Conservation (phyloP, 2,797 vertebrate species). For the Loriculus beryllinus region DNA sequence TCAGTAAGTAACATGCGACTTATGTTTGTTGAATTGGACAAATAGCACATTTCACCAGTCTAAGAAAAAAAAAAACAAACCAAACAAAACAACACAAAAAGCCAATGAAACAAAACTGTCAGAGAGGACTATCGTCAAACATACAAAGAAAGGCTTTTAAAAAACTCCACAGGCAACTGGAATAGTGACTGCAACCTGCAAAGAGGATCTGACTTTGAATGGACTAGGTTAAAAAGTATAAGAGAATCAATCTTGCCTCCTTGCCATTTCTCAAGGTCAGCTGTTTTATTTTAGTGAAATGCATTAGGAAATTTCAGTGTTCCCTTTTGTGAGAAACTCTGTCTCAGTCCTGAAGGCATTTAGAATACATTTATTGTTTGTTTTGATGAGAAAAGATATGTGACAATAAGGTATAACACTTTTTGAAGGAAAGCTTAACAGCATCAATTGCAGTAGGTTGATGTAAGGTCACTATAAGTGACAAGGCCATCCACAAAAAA, state of each 20-base stretch:
- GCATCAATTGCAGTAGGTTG: constrained; percentile 10
- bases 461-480: constrained; percentile 21
- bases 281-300: not conserved
- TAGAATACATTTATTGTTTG: constrained; percentile 35
- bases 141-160: not conserved
- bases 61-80: not conserved
- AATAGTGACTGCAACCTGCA: not conserved
- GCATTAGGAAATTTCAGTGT: not conserved
- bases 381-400: not conserved
- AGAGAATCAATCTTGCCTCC: not conserved
- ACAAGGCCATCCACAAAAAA: constrained; percentile 31
- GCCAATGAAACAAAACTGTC: not conserved
- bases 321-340: not conserved
- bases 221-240: not conserved
- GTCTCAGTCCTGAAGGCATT: not conserved
- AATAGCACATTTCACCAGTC: not conserved
- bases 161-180: not conserved
- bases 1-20: not conserved
- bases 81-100: not conserved
- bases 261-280: constrained; percentile 27
- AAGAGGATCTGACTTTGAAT: not conserved
- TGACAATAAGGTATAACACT: not conserved
- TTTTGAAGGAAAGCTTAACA: constrained; percentile 42
- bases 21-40: not conserved
- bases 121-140: not conserved